Percentiles rank a stretch among this genome's conserved stretches.
phyloP scores from a whole-genome alignment of 2,113 vertebrate genomes.

The Felis chaus region DNA sequence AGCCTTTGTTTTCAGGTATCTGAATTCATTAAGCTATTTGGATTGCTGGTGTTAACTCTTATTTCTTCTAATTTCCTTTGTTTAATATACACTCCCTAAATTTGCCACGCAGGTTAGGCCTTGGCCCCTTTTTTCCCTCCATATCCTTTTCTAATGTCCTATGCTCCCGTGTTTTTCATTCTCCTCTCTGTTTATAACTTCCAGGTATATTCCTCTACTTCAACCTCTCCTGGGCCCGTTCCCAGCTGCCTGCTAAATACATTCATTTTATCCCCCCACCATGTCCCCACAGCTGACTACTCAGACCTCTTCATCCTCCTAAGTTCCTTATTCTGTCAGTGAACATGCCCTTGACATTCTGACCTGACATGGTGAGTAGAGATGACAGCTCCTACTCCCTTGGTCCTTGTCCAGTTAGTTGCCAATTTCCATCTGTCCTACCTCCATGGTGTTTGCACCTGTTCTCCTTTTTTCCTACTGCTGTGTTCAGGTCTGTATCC shows the following conservation, averaged over 20 bases:
- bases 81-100: background rate
- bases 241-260: background rate
- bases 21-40: constrained; percentile 17
- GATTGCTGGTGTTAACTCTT: background rate
- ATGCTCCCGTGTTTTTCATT: background rate
- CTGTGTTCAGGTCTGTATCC: background rate
- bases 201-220: background rate
- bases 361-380: background rate
- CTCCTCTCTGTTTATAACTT: background rate
- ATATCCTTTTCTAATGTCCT: background rate
- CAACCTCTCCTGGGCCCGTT: background rate
- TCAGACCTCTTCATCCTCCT: background rate
- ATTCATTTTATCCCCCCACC: background rate
- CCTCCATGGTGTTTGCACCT: background rate
- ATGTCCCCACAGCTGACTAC: background rate
- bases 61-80: background rate
- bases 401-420: background rate
- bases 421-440: background rate
- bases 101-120: background rate
- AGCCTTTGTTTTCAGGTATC: constrained; percentile 82
- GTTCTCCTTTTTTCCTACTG: background rate
- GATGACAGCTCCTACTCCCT: background rate
- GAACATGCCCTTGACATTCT: background rate
- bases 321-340: background rate
- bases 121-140: background rate